Percentiles rank a stretch among this genome's conserved stretches.
These are phyloP conservation scores for Todiramphus chloris DNA, from an alignment of 2,113 vertebrate species.

Conservation along the genomic window DNA sequence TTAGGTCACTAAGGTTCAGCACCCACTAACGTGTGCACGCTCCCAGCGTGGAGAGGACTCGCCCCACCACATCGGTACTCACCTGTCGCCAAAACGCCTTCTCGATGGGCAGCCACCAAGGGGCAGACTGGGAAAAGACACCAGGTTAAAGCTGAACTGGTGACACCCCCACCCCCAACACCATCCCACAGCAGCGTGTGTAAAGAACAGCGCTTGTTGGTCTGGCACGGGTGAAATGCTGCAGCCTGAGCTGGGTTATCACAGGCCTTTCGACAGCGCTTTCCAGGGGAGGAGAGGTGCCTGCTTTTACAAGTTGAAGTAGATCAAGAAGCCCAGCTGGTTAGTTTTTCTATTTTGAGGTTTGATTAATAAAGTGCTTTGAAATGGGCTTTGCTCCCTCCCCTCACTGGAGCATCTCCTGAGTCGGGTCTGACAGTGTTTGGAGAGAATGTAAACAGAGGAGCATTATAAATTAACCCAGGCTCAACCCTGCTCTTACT, in stretches of 20 bases:
- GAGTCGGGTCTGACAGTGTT: background rate
- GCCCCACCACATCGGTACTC: background rate
- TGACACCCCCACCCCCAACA: rapidly evolving
- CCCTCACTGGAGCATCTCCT: background rate
- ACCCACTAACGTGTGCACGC: rapidly evolving
- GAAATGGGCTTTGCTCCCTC: background rate
- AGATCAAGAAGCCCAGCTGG: background rate
- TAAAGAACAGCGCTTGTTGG: background rate
- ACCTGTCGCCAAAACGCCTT: constrained; percentile 95
- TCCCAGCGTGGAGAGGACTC: background rate
- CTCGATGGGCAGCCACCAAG: constrained; percentile 94
- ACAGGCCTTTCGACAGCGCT: background rate
- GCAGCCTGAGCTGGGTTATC: background rate
- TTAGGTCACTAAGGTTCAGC: rapidly evolving
- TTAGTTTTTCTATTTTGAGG: background rate
- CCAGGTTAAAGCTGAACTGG: background rate
- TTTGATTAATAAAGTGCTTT: background rate
- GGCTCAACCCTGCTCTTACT: background rate
- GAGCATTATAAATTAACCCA: background rate
- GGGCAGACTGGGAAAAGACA: constrained; percentile 79
- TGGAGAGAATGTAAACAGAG: background rate
- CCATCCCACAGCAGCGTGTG: background rate
- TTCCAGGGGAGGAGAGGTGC: background rate
- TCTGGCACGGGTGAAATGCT: background rate
- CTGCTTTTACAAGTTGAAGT: background rate